These are phyloP conservation scores for Fregetta grallaria DNA, from an alignment of 2,113 vertebrate genomes.

Conservation along the genomic window DNA sequence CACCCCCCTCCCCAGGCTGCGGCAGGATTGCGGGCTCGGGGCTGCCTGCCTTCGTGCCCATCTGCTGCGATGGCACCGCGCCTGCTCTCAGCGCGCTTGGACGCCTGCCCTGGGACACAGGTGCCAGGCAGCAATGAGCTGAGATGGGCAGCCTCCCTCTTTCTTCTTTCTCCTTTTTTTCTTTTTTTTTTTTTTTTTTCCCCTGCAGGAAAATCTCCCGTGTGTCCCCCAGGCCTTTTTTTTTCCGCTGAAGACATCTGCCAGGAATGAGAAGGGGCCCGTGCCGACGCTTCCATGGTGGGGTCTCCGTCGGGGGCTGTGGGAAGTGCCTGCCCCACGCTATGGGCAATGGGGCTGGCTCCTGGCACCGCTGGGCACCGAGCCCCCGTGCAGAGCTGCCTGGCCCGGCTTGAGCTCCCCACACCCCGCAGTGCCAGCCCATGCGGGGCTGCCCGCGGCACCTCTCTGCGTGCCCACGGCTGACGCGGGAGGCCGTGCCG, in stretches of 20 bases:
- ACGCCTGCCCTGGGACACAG: slow-evolving; percentile 57
- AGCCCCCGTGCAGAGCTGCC: background rate
- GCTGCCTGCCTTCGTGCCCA: slow-evolving; percentile 40
- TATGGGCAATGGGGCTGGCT: background rate
- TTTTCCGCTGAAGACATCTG: background rate
- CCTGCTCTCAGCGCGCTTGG: slow-evolving; percentile 35
- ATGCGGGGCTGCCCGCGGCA: fast-evolving
- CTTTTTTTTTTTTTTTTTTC: no score
- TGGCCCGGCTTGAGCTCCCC: fast-evolving
- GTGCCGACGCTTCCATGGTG: fast-evolving
- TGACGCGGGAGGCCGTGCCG: fast-evolving
- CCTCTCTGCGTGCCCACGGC: background rate
- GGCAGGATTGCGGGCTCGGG: background rate
- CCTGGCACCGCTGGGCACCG: fast-evolving
- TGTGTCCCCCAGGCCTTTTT: background rate
- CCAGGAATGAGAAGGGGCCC: background rate
- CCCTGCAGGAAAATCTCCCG: background rate
- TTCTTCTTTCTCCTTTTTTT: background rate
- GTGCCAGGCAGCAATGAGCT: slow-evolving; percentile 47
- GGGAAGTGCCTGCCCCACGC: background rate
- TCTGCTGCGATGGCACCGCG: slow-evolving; percentile 51
- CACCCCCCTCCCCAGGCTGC: background rate
- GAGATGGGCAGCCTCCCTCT: background rate
- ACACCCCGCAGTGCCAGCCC: background rate
- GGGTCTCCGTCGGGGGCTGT: fast-evolving